Evolutionary conservation across 2,888 invertebrate species (phyloP), one percentile per base, ranked within the genome.

Genomic region (Chrysopilus asiliformis): DNA sequence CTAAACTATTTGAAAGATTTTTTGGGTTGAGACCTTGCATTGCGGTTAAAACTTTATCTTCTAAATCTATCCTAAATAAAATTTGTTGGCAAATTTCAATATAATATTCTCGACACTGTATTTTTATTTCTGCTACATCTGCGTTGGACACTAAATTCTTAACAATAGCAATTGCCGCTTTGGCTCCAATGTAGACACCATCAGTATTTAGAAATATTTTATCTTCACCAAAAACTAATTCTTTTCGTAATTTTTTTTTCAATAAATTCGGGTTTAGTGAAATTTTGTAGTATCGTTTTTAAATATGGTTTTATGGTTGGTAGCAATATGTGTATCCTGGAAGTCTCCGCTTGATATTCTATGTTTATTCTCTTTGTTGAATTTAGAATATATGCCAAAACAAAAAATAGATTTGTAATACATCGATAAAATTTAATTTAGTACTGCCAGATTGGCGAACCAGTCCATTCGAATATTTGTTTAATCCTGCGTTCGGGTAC

Each of bases 171-270:
- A 29, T 9, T n/a, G 19, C 25, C n/a, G 24, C 36, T 31, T 30
- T 36, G 4, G 24, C 31, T 8, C 36, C 36, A 3, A 36, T 36
- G 17, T 36, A 36, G 24, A 36, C 17, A 16, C 31, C 25, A 12
- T 31, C 10, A n/a, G 24, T 5, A 25, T 14, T 9, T 12, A 20
- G 10, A 20, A 19, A 29, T 12, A 24, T 20, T 8, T 24, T 14
- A 16, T 25, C 18, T 17, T 16, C 18, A 3, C 13, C 13, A 17
- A 26, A 26, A 26, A 26, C 22, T 3, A 22, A 25, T 13, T 37
- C 19, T 15, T n/a, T n/a, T n/a, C n/a, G n/a, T n/a, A n/a, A 20
- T n/a, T n/a, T 17, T 12, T 17, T 13, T 13, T 22, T 15, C 17
- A 17, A 24, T 15, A 15, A 14, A 27, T 10, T 34, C 27, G 10